These are phyloP conservation scores for Acanthis flammea DNA, from an alignment of 2,797 vertebrate genomes.

Conservation along the genomic window DNA sequence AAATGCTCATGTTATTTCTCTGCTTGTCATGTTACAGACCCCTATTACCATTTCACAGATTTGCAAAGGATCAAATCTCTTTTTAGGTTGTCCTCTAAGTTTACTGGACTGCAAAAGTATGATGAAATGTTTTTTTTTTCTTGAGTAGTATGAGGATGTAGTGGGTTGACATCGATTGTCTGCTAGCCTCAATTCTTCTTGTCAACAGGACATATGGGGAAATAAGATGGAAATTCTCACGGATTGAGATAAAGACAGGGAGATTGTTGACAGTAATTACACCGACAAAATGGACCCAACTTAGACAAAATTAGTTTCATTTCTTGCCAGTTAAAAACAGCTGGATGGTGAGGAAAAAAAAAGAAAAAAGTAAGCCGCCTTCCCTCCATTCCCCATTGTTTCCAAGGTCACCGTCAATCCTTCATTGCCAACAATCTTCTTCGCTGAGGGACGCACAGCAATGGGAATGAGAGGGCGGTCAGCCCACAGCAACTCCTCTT, in stretches of 20 bases:
- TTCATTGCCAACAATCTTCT: background rate
- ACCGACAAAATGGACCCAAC: background rate
- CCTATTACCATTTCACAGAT: background rate
- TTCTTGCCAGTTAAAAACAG: background rate
- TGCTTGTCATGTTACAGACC: background rate
- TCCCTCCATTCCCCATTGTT: rapidly evolving
- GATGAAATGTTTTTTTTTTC: background rate
- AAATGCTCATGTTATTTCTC: background rate
- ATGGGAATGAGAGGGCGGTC: rapidly evolving
- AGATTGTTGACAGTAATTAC: rapidly evolving
- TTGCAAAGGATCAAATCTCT: background rate
- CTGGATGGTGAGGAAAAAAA: background rate
- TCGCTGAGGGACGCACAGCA: rapidly evolving
- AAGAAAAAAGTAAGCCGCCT: rapidly evolving
- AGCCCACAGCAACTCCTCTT: rapidly evolving
- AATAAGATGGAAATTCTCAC: background rate
- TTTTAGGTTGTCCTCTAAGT: background rate
- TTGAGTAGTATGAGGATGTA: background rate
- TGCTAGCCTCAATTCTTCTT: background rate
- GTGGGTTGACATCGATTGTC: background rate
- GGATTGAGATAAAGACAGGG: background rate
- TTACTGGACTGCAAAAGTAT: background rate
- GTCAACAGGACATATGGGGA: rapidly evolving
- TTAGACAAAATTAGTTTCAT: background rate
- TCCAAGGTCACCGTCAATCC: background rate